phyloP scores from a whole-genome alignment of 1,140 invertebrate genomes.

The Cydia amplana region DNA sequence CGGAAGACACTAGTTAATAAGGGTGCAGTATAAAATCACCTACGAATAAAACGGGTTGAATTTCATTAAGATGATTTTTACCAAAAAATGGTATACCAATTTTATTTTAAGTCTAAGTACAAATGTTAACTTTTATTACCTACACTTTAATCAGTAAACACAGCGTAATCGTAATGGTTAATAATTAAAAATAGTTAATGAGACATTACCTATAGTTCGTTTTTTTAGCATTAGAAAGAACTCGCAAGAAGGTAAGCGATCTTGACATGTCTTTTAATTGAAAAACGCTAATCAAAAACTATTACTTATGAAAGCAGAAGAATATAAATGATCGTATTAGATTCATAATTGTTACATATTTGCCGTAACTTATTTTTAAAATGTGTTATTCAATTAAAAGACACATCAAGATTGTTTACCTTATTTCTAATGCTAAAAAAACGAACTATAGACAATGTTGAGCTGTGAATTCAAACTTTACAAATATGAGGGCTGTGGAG shows the following conservation, averaged over 20 bases:
- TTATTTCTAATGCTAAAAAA: too few species aligned
- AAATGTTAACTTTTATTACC: not conserved
- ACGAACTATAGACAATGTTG: not conserved
- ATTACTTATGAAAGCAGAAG: too few species aligned
- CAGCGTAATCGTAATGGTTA: not conserved
- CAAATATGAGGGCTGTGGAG: slow-evolving; percentile 33
- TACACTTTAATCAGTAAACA: not conserved
- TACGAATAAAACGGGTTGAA: not conserved
- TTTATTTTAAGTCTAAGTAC: not conserved
- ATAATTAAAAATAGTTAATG: not conserved
- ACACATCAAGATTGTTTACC: too few species aligned
- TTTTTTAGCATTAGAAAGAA: too few species aligned
- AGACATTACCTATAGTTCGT: not conserved
- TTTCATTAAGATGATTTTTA: not conserved
- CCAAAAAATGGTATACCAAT: not conserved
- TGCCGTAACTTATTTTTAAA: too few species aligned
- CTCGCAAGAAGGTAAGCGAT: too few species aligned
- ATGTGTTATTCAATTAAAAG: too few species aligned
- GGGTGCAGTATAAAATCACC: not conserved
- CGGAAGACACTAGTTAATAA: not conserved
- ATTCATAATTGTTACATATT: too few species aligned
- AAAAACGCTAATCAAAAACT: too few species aligned
- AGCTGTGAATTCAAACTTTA: slow-evolving; percentile 30
- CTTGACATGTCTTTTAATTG: too few species aligned
- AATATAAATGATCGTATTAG: too few species aligned